These are phyloP conservation scores for Lacanobia wlatinum DNA, from an alignment of 2,888 invertebrate genomes.

Conservation along the genomic window DNA sequence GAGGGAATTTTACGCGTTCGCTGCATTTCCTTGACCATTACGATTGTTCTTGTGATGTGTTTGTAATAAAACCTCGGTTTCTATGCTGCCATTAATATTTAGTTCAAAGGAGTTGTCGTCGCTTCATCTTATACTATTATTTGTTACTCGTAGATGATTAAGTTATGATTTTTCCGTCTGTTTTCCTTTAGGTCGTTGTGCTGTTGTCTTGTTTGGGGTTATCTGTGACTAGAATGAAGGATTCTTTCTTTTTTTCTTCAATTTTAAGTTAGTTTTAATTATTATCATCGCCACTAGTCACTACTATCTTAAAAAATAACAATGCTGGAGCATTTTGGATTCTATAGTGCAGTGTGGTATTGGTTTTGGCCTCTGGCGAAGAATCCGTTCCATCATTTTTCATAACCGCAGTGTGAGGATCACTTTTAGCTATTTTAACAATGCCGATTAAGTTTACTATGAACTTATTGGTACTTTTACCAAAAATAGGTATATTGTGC, in stretches of 20 bases:
- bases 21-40: conserved; percentile 77
- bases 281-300: not conserved
- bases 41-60: conserved; percentile 78
- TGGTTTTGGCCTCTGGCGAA: not conserved
- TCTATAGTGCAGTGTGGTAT: not conserved
- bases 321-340: not conserved
- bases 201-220: not conserved
- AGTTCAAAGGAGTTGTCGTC: conserved; percentile 78
- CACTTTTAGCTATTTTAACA: not conserved
- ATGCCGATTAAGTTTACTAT: not conserved
- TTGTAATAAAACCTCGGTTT: conserved; percentile 72
- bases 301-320: not conserved
- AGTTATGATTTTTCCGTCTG: conserved; percentile 58
- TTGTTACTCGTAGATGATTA: conserved; percentile 56
- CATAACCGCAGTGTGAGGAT: not conserved
- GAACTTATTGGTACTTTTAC: not conserved
- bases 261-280: too few relatives aligned
- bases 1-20: conserved; percentile 73
- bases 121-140: conserved; percentile 64
- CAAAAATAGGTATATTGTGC: not conserved
- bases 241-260: not conserved
- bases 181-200: conserved; percentile 47
- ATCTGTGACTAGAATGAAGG: not conserved
- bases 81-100: conserved; percentile 75
- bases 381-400: not conserved